phyloP scores from a whole-genome alignment of 1,140 invertebrate species.

The Galleria mellonella region DNA sequence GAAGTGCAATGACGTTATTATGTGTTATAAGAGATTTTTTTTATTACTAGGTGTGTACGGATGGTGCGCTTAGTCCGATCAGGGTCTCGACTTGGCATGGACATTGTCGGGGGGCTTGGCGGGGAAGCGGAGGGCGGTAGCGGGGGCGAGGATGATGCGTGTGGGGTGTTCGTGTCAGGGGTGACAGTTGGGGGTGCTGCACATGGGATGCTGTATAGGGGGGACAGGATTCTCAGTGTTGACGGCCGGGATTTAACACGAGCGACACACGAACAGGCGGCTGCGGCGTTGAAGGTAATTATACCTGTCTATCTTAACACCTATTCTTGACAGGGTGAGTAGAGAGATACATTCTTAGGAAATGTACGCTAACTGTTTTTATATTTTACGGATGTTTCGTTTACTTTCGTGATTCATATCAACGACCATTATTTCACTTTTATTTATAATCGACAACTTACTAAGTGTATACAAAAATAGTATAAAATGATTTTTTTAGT shows the following conservation, averaged over 20 bases:
- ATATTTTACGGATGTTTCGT: no score
- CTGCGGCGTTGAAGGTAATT: slow-evolving; percentile 84
- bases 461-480: no score
- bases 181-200: slow-evolving; percentile 96
- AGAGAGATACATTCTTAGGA: no score
- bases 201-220: slow-evolving; percentile 92
- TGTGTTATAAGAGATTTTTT: no score
- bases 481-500: no score
- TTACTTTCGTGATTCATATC: no score
- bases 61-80: slow-evolving; percentile 63
- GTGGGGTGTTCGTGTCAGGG: slow-evolving; percentile 87
- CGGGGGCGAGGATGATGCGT: slow-evolving; percentile 45
- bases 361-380: no score
- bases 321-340: no score
- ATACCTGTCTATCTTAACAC: no score
- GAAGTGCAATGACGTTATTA: no score
- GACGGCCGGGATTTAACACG: slow-evolving; percentile 90
- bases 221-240: slow-evolving; percentile 92
- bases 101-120: slow-evolving; percentile 99
- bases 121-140: slow-evolving; percentile 78
- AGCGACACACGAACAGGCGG: slow-evolving; percentile 91
- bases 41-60: slow-evolving; percentile 64
- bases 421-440: no score
- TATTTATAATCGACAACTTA: no score
- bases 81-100: slow-evolving; percentile 90